A percentile compares a stretch with the other conserved stretches of the same genome.
These are phyloP conservation scores for Pyralis farinalis DNA, from an alignment of 2,888 invertebrate species.

Conservation along the genomic window DNA sequence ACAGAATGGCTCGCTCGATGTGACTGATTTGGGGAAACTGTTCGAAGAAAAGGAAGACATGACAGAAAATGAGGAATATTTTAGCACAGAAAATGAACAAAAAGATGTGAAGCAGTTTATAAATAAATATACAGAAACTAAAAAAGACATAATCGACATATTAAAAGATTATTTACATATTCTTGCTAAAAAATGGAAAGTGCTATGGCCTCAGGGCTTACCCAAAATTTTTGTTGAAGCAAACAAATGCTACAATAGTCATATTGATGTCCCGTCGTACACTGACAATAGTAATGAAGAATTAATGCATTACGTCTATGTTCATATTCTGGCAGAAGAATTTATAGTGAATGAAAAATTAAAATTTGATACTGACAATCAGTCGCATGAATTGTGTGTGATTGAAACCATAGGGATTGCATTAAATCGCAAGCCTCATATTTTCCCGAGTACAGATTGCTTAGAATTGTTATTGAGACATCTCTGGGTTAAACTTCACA, in stretches of 20 bases:
- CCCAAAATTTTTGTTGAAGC: constrained; percentile 80
- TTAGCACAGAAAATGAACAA: constrained; percentile 83
- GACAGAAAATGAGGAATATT: constrained; percentile 72
- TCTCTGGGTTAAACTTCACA: constrained; percentile 68
- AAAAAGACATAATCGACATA: constrained; percentile 80
- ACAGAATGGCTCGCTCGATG: constrained; percentile 82
- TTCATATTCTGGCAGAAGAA: constrained; percentile 66
- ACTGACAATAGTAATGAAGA: constrained; percentile 53
- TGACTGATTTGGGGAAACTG: constrained; percentile 82
- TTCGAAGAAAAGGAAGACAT: constrained; percentile 68
- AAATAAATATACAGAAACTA: constrained; percentile 77
- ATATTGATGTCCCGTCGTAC: constrained; percentile 63
- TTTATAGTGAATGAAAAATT: constrained; percentile 60
- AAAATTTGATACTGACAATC: constrained; percentile 33
- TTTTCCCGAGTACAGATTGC: constrained; percentile 50
- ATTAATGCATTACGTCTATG: constrained; percentile 49
- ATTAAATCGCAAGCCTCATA: constrained; percentile 54
- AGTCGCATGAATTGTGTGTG: constrained; percentile 49
- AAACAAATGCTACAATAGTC: constrained; percentile 77
- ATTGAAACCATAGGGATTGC: constrained; percentile 60
- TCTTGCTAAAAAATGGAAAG: constrained; percentile 82
- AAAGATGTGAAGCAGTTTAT: constrained; percentile 84
- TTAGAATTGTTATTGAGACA: constrained; percentile 58
- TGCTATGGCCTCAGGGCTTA: constrained; percentile 84
- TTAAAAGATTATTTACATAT: constrained; percentile 81